Conservation (phyloP, 2,888 invertebrate species). For the Melitaea athalia region DNA sequence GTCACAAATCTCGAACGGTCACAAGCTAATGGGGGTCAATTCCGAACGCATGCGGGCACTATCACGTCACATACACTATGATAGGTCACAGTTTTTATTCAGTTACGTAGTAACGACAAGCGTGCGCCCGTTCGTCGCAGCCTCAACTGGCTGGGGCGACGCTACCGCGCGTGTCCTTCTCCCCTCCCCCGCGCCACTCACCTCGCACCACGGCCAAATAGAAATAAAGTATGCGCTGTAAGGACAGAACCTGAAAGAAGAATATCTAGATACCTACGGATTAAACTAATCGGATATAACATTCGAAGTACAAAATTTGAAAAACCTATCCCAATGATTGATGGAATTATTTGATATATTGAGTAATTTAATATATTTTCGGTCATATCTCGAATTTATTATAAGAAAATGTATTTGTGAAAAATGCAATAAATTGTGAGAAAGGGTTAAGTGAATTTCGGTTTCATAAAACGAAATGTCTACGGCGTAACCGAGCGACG, state of each 20-base stretch:
- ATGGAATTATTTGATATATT: background rate
- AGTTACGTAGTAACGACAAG: constrained; percentile 51
- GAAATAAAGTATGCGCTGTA: constrained; percentile 80
- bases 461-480: background rate
- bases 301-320: background rate
- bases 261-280: constrained; percentile 42
- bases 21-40: constrained; percentile 47
- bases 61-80: constrained; percentile 73
- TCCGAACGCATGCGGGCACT: constrained; percentile 60
- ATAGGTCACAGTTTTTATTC: constrained; percentile 58
- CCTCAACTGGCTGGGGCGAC: constrained; percentile 79
- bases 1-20: constrained; percentile 61
- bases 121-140: constrained; percentile 63
- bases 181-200: constrained; percentile 61
- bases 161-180: constrained; percentile 75
- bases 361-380: background rate
- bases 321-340: background rate
- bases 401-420: background rate
- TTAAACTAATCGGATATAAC: constrained; percentile 16
- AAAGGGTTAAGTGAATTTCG: background rate
- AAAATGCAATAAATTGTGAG: background rate
- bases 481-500: constrained; percentile 9
- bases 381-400: background rate
- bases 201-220: constrained; percentile 77
- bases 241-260: constrained; percentile 73